Base-by-base conservation (phyloP, 1,140 invertebrate genomes). In the Spodoptera frugiperda region DNA sequence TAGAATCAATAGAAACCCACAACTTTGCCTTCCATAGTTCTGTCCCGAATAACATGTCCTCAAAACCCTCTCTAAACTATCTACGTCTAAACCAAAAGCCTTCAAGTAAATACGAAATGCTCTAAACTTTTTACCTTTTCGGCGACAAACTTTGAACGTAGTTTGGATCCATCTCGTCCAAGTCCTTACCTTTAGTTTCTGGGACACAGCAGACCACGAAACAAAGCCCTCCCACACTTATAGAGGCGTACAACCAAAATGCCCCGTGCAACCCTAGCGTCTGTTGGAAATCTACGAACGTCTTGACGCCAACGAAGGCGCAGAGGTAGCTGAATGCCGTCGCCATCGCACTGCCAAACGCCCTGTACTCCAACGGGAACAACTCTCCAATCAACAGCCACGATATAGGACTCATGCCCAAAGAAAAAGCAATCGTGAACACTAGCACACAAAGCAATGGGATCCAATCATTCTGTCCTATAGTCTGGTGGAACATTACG, bases 381-480 rank as follows among this genome's bases (percentile, higher is more conserved):
- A 98, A 94, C 92, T 98, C 98, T 72, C 97, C 98, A 89, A 98
- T 97, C 78, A 98, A 95, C 76, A 99, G 95, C 97, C 97, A 98
- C 15, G 98, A 98, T 88, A 98, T 98, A 54, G 98, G 98, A 88
- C 97, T 98, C 94, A 98, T 98, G 30, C 98, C 98, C 79, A 98
- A 94, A 3, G 97, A 97, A 89, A 98, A 98, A 15, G 97, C 97
- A 49, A 97, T 96, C 8, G 97, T 97, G 91, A 98, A 98, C 54
- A 97, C 96, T 70, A 98, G 94, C 1, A 97, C 97, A 92, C 97
- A 98, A 17, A 97, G 94, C 49, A 98, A 89, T 6, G 97, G 97
- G 78, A 98, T 97, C 97, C 97, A 98, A 87, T 98, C 97, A 83
- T 96, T 95, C 76, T 96, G 95, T 12, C 95, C 95, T 44, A 92